Evolutionary conservation across 2,888 invertebrate species (phyloP), one percentile per base, ranked within the genome.

Genomic region (Lasioglossum lativentre): DNA sequence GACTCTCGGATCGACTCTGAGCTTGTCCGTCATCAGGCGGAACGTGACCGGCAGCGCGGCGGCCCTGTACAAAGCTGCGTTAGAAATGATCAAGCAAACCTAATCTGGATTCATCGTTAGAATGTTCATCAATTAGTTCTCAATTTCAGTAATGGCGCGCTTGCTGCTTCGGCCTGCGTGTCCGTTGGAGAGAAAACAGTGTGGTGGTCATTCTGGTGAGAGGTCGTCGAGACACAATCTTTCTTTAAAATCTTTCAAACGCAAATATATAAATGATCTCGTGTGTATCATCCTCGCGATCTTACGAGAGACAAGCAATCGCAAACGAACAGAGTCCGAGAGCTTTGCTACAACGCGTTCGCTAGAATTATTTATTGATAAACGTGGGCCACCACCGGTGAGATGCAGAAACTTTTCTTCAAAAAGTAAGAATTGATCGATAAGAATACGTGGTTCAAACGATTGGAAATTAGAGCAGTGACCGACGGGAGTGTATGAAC

Each of bases 11-110:
- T 98, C 98, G 87, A 98, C 96, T 87, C 97, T 96, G 85, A 98
- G 96, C 81, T 97, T 97, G 88, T 98, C 97, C 95, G 98, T 98
- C 97, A 98, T 97, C 92, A 98, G 97, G 84, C 97, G 97, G 95
- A 98, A 97, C 72, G 98, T 98, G 82, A 98, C 97, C 45, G 98
- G 98, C 82, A 99, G 96, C 68, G 98, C 98, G 87, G 98, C 98
- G 87, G 98, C 98, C 93, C 95, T 95, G 93, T 91, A 92, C 93
- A 94, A 94, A 94, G 66, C 91, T 92, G 86, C 86, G 91, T 94
- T 94, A 94, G 92, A 86, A 91, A 73, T 74, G n/a, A 56, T n/a
- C 56, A n/a, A n/a, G 56, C 4, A 56, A 56, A 56, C 56, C n/a
- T 2, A n/a, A n/a, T 56, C 56, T 56, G 4, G n/a, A 12, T 56